Base-by-base conservation (phyloP, 2,113 vertebrate species). In the Pedionomus torquatus region DNA sequence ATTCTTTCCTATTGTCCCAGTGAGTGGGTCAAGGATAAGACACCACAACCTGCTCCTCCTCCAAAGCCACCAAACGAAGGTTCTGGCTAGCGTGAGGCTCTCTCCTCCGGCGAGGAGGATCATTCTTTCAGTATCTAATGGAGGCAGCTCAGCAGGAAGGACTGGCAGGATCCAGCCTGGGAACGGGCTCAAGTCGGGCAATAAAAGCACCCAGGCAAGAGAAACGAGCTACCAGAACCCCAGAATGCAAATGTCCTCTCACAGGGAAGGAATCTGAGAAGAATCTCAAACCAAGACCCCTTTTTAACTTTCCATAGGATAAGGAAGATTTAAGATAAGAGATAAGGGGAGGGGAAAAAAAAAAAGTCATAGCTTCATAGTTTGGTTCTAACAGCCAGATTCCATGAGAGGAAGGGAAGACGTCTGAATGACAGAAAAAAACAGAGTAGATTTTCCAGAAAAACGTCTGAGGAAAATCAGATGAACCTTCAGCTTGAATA, bases 111-210 rank as follows among this genome's bases (percentile, higher is more conserved):
- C 4, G 16, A 90, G 76, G 58, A 83, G 25, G 48, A 78, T 33
- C 90, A 82, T 41, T 87, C 13, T 95, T 91, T 94, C 93, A 89
- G 1, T 82, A 91, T 64, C 83, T 87, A 70, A 87, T 92, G 87
- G 94, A 78, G 89, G 69, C 69, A 87, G 61, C 91, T 75, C 95
- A 94, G 95, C 91, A 94, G 95, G 94, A 97, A 94, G 80, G 58
- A 77, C 48, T 37, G 71, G 88, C 70, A 82, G 57, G 68, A 95
- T 86, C 63, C 79, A 83, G 88, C 54, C 91, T 95, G 89, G 85
- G 55, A 96, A 84, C 4, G 0, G 18, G 1, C 68, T 96, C 72
- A 83, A 92, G 72, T 37, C 25, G 60, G 65, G 96, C 95, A 96
- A 91, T 91, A 87, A 94, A 95, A 91, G 87, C 95, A 94, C 75